phyloP scores from a whole-genome alignment of 1,140 invertebrate genomes.

The Lepidurus arcticus region DNA sequence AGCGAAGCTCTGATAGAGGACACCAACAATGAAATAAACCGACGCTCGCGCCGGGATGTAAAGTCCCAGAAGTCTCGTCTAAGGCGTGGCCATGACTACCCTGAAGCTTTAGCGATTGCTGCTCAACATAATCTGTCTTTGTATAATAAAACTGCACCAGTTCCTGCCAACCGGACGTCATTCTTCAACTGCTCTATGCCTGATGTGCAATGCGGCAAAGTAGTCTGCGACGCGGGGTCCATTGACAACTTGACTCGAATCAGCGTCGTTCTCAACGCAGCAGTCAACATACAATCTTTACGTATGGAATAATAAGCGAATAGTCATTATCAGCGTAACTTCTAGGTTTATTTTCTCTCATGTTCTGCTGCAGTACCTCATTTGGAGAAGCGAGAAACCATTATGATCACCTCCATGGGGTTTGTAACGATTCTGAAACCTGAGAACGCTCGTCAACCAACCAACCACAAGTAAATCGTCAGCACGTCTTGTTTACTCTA shows the following conservation, averaged over 20 bases:
- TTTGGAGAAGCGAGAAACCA: neutral
- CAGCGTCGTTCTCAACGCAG: neutral
- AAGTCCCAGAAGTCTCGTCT: neutral
- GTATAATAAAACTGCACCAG: neutral
- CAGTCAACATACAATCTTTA: neutral
- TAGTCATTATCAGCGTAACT: neutral
- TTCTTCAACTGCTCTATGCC: constrained; percentile 26
- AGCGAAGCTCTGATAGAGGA: neutral
- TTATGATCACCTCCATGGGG: neutral
- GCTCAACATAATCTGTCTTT: neutral
- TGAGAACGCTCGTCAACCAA: neutral
- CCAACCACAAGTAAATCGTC: neutral
- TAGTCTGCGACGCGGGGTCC: constrained; percentile 1
- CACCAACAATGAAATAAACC: neutral
- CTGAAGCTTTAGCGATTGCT: neutral
- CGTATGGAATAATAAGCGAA: neutral
- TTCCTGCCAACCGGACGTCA: constrained; percentile 24
- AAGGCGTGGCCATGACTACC: neutral
- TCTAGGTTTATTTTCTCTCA: neutral
- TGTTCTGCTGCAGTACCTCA: neutral
- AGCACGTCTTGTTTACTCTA: neutral
- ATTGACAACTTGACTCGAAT: neutral
- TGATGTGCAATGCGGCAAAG: neutral
- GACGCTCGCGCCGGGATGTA: neutral
- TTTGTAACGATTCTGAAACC: neutral